These are phyloP conservation scores for Pseudococcus longispinus DNA, from an alignment of 2,888 invertebrate species.

Conservation along the genomic window DNA sequence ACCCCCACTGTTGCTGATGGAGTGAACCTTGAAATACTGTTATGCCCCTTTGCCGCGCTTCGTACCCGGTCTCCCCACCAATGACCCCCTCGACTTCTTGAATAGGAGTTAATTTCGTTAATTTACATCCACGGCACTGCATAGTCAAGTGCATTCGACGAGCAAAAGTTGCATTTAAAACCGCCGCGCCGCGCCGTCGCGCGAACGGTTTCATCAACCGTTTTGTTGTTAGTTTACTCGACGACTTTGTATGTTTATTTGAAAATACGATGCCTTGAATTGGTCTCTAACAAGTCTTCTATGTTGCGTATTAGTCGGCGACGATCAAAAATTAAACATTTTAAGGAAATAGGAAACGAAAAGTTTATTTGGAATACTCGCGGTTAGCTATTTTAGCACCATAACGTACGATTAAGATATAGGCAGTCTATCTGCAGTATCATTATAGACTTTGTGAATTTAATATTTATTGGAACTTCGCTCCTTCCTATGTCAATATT, in stretches of 20 bases:
- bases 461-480: conserved; percentile 14
- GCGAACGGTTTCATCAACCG: neutral
- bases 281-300: too few species aligned
- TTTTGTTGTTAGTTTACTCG: neutral
- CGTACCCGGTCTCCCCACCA: neutral
- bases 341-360: neutral
- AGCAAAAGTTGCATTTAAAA: conserved; percentile 31
- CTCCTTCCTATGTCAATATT: conserved; percentile 17
- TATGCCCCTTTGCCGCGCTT: conserved; percentile 29
- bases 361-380: neutral
- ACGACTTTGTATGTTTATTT: neutral
- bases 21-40: conserved; percentile 51
- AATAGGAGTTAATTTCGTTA: conserved; percentile 40
- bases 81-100: conserved; percentile 47
- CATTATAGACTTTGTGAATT: neutral
- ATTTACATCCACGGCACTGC: conserved; percentile 39
- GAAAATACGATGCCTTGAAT: too few species aligned
- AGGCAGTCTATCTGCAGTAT: too few species aligned
- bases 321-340: neutral
- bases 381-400: neutral
- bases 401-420: neutral
- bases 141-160: conserved; percentile 44
- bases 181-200: conserved; percentile 5
- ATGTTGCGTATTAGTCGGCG: too few species aligned
- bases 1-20: conserved; percentile 48